Evolutionary conservation across 2,888 invertebrate species (phyloP).

Genomic region (Gnatocerus cornutus): DNA sequence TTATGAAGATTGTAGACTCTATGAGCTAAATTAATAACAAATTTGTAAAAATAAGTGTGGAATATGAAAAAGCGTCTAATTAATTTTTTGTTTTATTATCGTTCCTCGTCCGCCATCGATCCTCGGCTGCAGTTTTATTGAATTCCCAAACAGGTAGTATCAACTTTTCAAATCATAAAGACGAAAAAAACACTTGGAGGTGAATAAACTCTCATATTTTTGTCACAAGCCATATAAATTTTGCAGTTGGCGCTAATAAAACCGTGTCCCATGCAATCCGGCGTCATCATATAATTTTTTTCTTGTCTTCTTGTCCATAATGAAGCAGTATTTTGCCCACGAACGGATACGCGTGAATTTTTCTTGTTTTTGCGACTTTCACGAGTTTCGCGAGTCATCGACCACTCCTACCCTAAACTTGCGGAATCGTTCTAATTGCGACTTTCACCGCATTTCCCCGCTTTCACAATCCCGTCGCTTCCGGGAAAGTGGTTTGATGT

Average conservation of each 20-base stretch:
- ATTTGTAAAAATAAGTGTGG: too few relatives aligned
- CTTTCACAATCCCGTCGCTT: conserved; percentile 43
- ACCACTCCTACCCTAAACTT: conserved; percentile 29
- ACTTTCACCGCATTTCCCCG: conserved; percentile 46
- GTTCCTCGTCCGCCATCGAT: neutral
- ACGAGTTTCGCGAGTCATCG: conserved; percentile 33
- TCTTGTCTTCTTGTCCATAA: neutral
- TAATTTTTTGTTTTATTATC: too few relatives aligned
- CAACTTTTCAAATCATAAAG: conserved; percentile 38
- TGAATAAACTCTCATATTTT: conserved; percentile 38
- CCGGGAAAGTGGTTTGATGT: conserved; percentile 38
- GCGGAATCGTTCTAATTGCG: conserved; percentile 27
- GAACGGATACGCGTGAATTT: neutral
- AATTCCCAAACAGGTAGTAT: conserved; percentile 35
- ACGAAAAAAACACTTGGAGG: conserved; percentile 18
- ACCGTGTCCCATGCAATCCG: conserved; percentile 8
- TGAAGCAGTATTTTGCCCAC: neutral
- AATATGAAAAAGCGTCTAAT: too few relatives aligned
- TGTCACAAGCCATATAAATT: conserved; percentile 29
- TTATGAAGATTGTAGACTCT: too few relatives aligned
- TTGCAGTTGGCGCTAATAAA: conserved; percentile 21
- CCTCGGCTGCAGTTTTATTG: conserved; percentile 20
- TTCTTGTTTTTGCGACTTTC: conserved; percentile 21
- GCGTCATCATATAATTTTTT: conserved; percentile 8
- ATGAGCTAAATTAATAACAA: too few relatives aligned